Evolutionary conservation across 2,888 invertebrate species (phyloP), one percentile per base, ranked within the genome.

Genomic region (Lasioglossum pauxillum): DNA sequence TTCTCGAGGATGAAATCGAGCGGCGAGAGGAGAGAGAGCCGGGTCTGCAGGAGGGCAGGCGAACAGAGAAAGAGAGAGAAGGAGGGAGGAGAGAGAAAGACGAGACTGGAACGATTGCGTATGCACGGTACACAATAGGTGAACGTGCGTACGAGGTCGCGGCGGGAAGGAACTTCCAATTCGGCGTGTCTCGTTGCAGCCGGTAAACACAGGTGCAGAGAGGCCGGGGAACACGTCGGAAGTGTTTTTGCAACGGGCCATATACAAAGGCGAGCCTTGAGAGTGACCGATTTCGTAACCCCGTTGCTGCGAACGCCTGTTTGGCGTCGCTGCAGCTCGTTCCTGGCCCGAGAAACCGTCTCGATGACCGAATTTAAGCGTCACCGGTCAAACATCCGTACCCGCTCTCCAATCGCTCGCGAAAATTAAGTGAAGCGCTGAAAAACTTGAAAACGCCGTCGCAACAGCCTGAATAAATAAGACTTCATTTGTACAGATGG

Each of bases 101-200:
- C 85, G 88, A 82, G 89, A 90, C 87, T 90, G 80, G 75, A 76
- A 85, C 78, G 84, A 88, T 83, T 83, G 83, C 86, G 83, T 82
- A 81, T 86, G 77, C 75, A 84, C 82, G 84, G 69, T 81, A 84
- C 83, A 84, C 89, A 82, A 89, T 90, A 86, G 89, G 90, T 91
- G 90, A 91, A 91, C 81, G 90, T 84, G 90, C 90, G 91, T 89
- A 83, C 91, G 90, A 91, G 90, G 90, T 89, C 91, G 84, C 78
- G 83, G 88, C 86, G 85, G 85, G 85, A 89, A 90, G 89, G 83
- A 91, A 90, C 90, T 90, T 90, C 90, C 84, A 90, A 87, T 89
- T 83, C 89, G 83, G 82, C 77, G 89, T 75, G 79, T 81, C 87
- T 79, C 81, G 89, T 80, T 86, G 86, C 89, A 86, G 84, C 84